Conservation (phyloP, 1,140 invertebrate genomes). For the Conus ventricosus region DNA sequence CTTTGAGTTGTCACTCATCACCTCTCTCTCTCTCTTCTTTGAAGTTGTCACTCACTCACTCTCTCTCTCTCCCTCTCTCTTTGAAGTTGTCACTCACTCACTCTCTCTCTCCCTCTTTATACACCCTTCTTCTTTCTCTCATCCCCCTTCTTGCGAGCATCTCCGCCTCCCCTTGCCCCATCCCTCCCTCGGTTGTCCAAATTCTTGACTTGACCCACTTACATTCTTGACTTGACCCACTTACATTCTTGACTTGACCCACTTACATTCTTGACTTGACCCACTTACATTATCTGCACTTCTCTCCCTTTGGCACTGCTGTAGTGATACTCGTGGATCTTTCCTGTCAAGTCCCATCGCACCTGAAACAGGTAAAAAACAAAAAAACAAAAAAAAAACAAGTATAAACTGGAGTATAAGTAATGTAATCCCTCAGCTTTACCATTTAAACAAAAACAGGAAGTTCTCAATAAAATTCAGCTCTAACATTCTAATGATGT, state of each 20-base stretch:
- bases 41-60: too few species aligned
- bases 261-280: constrained; percentile 3
- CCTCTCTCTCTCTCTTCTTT: too few species aligned
- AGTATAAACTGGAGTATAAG: too few species aligned
- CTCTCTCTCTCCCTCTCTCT: too few species aligned
- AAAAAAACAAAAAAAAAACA: too few species aligned
- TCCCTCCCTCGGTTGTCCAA: neutral
- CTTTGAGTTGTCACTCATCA: too few species aligned
- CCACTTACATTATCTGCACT: constrained; percentile 23
- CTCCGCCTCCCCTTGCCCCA: neutral
- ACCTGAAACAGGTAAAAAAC: constrained; percentile 12
- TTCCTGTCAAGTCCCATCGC: constrained; percentile 24
- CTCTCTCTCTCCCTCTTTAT: too few species aligned
- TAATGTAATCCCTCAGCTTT: too few species aligned
- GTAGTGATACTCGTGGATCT: constrained; percentile 24
- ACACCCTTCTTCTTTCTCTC: neutral
- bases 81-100: too few species aligned
- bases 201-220: neutral
- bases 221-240: neutral
- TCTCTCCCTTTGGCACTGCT: neutral
- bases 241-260: neutral
- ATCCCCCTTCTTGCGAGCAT: neutral
- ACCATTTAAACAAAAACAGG: too few species aligned
- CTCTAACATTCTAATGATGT: too few species aligned
- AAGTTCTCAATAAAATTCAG: too few species aligned